Conservation (phyloP, 2,113 vertebrate genomes). For the Otus sunia region DNA sequence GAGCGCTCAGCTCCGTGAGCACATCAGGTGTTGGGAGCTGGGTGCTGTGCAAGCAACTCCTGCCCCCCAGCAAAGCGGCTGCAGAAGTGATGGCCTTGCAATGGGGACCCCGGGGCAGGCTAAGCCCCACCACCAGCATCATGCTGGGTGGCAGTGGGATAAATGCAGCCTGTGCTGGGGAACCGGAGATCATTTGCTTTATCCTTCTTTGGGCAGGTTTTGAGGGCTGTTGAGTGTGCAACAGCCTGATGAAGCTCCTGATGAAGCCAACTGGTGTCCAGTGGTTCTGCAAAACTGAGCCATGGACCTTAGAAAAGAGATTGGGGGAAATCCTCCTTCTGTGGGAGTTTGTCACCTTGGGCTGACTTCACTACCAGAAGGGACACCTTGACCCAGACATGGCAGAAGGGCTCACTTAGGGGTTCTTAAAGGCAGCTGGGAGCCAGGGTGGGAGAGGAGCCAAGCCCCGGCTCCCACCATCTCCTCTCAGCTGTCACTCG, state of each 20-base stretch:
- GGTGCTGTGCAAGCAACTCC: too few species aligned
- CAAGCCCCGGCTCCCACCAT: not conserved
- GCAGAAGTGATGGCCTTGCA: not conserved
- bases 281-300: not conserved
- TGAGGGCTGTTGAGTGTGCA: not conserved
- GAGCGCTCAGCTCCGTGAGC: rapidly evolving
- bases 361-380: not conserved
- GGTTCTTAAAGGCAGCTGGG: not conserved
- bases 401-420: not conserved
- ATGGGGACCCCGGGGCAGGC: too few species aligned
- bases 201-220: not conserved
- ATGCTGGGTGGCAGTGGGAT: rapidly evolving
- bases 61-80: not conserved
- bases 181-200: not conserved
- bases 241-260: too few species aligned
- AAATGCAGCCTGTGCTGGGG: not conserved
- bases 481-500: rapidly evolving
- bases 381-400: not conserved
- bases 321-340: not conserved
- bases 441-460: not conserved
- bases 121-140: not conserved
- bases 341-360: not conserved
- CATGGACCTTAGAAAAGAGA: not conserved
- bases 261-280: not conserved
- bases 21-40: rapidly evolving